These are phyloP conservation scores for Lithophane semibrunnea DNA, from an alignment of 2,888 invertebrate species.

Conservation along the genomic window DNA sequence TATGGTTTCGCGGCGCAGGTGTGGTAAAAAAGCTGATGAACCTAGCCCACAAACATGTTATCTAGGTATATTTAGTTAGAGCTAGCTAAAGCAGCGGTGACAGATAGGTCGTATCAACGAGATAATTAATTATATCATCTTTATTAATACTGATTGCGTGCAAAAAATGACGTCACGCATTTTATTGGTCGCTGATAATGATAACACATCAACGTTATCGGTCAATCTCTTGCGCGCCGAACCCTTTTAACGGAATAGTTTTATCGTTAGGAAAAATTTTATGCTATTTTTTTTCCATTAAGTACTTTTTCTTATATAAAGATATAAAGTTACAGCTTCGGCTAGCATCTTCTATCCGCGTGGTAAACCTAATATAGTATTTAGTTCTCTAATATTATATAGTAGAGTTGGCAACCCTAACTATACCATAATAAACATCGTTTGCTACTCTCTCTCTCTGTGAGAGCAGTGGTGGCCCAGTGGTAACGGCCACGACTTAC, in stretches of 20 bases:
- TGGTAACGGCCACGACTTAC: no score
- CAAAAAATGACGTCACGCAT: slow-evolving; percentile 41
- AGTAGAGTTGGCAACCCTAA: no score
- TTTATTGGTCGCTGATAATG: slow-evolving; percentile 45
- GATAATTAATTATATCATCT: slow-evolving; percentile 44
- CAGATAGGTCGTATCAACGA: slow-evolving; percentile 27
- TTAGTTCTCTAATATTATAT: no score
- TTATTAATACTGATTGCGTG: slow-evolving; percentile 32
- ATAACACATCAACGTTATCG: slow-evolving; percentile 52
- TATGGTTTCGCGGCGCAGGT: no score
- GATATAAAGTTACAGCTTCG: neutral
- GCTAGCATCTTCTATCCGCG: no score
- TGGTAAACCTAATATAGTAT: no score
- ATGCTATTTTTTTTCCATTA: slow-evolving; percentile 21
- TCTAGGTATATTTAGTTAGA: neutral
- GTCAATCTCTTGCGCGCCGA: slow-evolving; percentile 46
- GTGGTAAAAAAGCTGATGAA: neutral
- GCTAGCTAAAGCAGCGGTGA: slow-evolving; percentile 11
- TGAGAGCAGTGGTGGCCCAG: no score
- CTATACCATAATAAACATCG: no score
- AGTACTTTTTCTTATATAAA: neutral
- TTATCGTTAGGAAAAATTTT: slow-evolving; percentile 29
- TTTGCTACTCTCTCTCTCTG: no score
- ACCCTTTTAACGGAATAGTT: slow-evolving; percentile 34
- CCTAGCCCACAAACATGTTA: neutral